phyloP scores from a whole-genome alignment of 2,797 vertebrate species.

The Enteromius fasciolatus region DNA sequence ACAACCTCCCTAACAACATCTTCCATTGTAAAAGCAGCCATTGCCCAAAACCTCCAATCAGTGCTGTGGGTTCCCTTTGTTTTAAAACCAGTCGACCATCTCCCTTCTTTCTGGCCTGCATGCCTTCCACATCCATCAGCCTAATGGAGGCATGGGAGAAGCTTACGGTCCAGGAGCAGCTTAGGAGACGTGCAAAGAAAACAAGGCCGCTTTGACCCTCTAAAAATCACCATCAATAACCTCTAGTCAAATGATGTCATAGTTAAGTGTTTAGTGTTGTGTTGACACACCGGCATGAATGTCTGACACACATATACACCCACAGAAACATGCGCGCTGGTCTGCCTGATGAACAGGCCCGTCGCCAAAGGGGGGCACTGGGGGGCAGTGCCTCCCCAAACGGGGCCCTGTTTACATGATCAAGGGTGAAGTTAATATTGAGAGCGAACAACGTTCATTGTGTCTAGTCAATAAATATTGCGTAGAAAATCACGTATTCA shows the following conservation, averaged over 20 bases:
- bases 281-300: conserved; percentile 75
- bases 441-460: not conserved
- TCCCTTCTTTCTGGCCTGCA: conserved; percentile 46
- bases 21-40: conserved; percentile 70
- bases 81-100: conserved; percentile 70
- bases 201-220: conserved; percentile 67
- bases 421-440: not conserved
- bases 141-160: conserved; percentile 72
- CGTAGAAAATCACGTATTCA: not conserved
- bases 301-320: conserved; percentile 54
- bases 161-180: conserved; percentile 68
- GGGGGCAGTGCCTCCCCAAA: too few relatives aligned
- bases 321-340: conserved; percentile 8
- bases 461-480: too few relatives aligned
- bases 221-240: conserved; percentile 83
- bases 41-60: conserved; percentile 73
- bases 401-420: not conserved
- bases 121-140: conserved; percentile 71
- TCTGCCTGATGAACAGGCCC: conserved; percentile 48
- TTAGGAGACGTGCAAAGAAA: conserved; percentile 49
- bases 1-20: conserved; percentile 65
- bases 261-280: conserved; percentile 84
- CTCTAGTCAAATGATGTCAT: conserved; percentile 78
- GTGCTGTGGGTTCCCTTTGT: conserved; percentile 72
- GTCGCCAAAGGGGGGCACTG: too few relatives aligned